Conservation (phyloP, 2,113 vertebrate species). For the Esox niger region DNA sequence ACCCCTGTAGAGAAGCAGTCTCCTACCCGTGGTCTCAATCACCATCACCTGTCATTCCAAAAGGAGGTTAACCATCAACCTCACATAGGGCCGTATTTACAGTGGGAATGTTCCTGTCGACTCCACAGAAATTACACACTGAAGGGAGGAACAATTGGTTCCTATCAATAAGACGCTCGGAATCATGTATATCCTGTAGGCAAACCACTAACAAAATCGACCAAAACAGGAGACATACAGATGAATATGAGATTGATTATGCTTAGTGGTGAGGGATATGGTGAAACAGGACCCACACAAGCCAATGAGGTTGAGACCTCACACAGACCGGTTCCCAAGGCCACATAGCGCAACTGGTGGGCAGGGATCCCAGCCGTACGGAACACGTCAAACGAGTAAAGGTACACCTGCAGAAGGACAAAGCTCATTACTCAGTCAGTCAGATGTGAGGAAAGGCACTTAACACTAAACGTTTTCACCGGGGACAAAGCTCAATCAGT, state of each 20-base stretch:
- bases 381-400: slow-evolving; percentile 79
- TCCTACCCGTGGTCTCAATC: slow-evolving; percentile 71
- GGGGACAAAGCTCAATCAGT: too few species aligned
- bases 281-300: slow-evolving; percentile 69
- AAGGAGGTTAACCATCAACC: neutral
- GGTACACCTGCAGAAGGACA: slow-evolving; percentile 72
- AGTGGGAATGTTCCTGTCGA: neutral
- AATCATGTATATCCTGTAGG: too few species aligned
- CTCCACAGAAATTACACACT: slow-evolving; percentile 1
- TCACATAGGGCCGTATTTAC: neutral
- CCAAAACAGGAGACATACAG: too few species aligned
- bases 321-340: slow-evolving; percentile 73
- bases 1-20: slow-evolving; percentile 63
- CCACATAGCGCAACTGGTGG: slow-evolving; percentile 64
- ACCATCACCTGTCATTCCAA: slow-evolving; percentile 69
- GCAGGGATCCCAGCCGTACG: slow-evolving; percentile 70
- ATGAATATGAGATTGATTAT: too few species aligned
- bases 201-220: neutral
- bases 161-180: neutral
- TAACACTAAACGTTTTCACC: too few species aligned
- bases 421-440: too few species aligned
- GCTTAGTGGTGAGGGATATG: neutral
- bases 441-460: too few species aligned
- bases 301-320: slow-evolving; percentile 66
- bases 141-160: slow-evolving; percentile 37